Conservation (phyloP, 2,797 vertebrate genomes). For the Crenichthys baileyi region DNA sequence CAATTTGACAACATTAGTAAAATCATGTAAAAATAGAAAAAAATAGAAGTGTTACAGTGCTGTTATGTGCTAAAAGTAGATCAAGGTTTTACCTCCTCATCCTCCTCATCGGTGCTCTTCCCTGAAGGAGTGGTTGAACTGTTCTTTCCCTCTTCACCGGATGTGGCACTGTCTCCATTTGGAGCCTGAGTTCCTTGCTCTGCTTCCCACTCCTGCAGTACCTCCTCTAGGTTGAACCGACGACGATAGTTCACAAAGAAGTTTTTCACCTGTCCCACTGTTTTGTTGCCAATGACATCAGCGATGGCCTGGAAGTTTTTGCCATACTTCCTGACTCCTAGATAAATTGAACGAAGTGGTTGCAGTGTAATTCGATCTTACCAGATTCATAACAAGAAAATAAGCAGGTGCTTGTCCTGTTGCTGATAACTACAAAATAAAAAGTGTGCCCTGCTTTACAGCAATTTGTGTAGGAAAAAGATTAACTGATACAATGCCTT, state of each 20-base stretch:
- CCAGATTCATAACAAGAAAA: no score
- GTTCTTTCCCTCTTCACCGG: constrained; percentile 95
- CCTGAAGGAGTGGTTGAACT: constrained; percentile 92
- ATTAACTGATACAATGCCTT: neutral
- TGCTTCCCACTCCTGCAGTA: constrained; percentile 99
- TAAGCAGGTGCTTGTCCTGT: no score
- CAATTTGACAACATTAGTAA: no score
- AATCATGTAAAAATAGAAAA: no score
- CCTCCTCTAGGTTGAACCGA: constrained; percentile 99
- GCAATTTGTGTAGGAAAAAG: neutral
- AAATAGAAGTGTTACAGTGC: no score
- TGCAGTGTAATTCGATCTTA: neutral
- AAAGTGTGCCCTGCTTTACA: neutral
- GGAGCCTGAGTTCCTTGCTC: constrained; percentile 94
- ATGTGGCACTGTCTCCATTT: constrained; percentile 90
- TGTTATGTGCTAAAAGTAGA: no score
- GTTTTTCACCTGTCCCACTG: constrained; percentile 98
- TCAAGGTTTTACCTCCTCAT: constrained; percentile 82
- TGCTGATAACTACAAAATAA: neutral
- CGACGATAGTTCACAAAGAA: constrained; percentile 99
- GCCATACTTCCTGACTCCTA: constrained; percentile 97
- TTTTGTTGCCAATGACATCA: constrained; percentile 99
- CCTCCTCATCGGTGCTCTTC: constrained; percentile 97
- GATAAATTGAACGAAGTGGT: neutral
- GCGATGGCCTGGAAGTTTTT: constrained; percentile 99